phyloP scores from a whole-genome alignment of 2,797 vertebrate genomes.

The Etheostoma nigrum region DNA sequence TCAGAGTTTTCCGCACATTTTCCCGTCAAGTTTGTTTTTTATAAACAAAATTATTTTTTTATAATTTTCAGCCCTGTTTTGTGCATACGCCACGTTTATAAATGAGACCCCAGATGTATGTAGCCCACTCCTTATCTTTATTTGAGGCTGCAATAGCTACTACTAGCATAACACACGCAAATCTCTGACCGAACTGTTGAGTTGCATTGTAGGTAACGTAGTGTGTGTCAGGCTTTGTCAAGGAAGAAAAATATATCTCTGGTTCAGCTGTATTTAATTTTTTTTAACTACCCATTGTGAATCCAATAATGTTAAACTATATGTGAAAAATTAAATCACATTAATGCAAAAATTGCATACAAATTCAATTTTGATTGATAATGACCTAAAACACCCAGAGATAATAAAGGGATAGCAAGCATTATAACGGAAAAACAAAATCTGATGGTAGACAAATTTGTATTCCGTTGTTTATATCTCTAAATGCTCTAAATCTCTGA shows the following conservation, averaged over 20 bases:
- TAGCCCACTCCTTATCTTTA: too few relatives aligned
- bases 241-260: not conserved
- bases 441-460: not conserved
- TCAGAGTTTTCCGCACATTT: too few relatives aligned
- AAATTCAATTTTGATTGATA: constrained; percentile 5
- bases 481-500: too few relatives aligned
- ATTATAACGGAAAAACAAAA: not conserved
- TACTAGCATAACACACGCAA: not conserved
- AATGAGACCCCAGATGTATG: too few relatives aligned
- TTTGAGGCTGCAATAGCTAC: too few relatives aligned
- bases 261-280: not conserved
- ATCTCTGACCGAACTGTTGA: too few relatives aligned
- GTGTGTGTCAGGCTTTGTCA: not conserved
- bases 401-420: not conserved
- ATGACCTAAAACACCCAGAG: not conserved
- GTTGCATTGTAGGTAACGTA: not conserved
- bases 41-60: too few relatives aligned
- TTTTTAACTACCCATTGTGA: not conserved
- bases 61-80: too few relatives aligned
- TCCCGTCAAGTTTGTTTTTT: too few relatives aligned
- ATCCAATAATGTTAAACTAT: not conserved
- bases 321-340: not conserved
- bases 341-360: not conserved
- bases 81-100: too few relatives aligned
- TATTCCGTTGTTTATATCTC: not conserved